Evolutionary conservation across 2,113 vertebrate genomes (phyloP).

Genomic region (Geococcyx californianus): DNA sequence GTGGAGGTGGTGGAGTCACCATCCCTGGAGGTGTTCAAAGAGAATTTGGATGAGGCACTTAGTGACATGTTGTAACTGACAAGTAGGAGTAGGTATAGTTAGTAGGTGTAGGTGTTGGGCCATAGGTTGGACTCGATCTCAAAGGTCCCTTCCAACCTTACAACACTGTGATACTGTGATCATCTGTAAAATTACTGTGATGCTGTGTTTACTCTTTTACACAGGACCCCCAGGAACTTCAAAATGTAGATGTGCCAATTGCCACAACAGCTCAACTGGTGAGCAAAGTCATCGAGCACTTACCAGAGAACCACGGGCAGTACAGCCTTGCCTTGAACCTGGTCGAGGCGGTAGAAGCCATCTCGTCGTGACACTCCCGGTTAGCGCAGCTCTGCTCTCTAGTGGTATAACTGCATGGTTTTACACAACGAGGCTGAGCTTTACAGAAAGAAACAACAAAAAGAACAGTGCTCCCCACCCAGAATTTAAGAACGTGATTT

Average conservation of each 20-base stretch:
- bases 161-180: too few relatives aligned
- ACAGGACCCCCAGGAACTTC: constrained; percentile 91
- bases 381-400: not conserved
- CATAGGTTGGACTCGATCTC: too few relatives aligned
- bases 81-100: too few relatives aligned
- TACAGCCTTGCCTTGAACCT: constrained; percentile 92
- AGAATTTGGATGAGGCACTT: too few relatives aligned
- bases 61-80: too few relatives aligned
- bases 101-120: too few relatives aligned
- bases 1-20: too few relatives aligned
- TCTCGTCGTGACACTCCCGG: constrained; percentile 26
- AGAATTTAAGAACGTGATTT: constrained; percentile 10
- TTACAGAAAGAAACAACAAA: not conserved
- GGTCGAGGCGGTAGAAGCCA: constrained; percentile 86
- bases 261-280: constrained; percentile 84
- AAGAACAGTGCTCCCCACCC: not conserved
- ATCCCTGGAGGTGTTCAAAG: too few relatives aligned
- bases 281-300: constrained; percentile 87
- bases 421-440: not conserved
- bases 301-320: constrained; percentile 93
- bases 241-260: constrained; percentile 85
- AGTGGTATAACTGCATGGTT: not conserved
- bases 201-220: not conserved
- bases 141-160: too few relatives aligned
- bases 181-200: not conserved